phyloP scores from a whole-genome alignment of 2,888 invertebrate genomes.

The Cantharis lateralis region DNA sequence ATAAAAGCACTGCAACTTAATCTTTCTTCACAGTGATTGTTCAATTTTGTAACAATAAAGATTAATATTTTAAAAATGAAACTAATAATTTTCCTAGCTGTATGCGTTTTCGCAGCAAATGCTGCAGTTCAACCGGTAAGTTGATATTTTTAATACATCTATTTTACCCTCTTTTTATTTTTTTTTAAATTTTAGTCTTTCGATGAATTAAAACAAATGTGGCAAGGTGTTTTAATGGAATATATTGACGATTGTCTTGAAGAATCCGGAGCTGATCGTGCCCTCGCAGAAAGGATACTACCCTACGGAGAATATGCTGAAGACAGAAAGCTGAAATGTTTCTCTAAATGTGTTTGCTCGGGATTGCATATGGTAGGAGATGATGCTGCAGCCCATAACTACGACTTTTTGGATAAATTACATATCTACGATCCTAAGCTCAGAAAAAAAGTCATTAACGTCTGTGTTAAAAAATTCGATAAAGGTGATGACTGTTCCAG shows the following conservation, averaged over 20 bases:
- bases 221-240: not conserved
- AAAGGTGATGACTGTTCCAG: not conserved
- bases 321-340: not conserved
- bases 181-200: not conserved
- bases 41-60: not conserved
- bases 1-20: not conserved
- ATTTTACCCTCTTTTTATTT: no score
- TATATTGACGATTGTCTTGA: not conserved
- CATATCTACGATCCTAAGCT: not conserved
- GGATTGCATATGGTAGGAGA: not conserved
- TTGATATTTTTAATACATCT: not conserved
- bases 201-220: not conserved
- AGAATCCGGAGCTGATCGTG: not conserved
- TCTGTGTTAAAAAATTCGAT: not conserved
- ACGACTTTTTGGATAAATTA: not conserved
- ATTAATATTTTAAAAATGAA: not conserved
- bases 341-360: not conserved
- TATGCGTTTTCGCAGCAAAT: not conserved
- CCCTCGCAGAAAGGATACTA: not conserved
- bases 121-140: not conserved
- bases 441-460: not conserved
- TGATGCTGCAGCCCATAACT: not conserved
- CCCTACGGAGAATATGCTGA: not conserved
- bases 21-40: not conserved
- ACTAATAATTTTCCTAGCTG: not conserved